Evolutionary conservation across 1,140 invertebrate genomes (phyloP).

Genomic region (Cyclina sinensis): DNA sequence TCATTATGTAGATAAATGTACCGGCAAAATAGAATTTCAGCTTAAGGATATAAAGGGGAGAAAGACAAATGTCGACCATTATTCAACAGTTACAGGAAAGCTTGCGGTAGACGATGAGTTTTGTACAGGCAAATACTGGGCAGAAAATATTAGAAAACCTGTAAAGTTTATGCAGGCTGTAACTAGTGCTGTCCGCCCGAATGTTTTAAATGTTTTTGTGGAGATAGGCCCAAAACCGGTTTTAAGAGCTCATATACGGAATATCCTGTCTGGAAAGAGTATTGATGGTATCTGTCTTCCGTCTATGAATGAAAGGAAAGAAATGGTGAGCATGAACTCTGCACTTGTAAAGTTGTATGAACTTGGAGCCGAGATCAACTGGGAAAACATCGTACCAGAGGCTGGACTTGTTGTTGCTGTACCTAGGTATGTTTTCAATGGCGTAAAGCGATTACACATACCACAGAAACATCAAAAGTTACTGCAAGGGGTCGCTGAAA

Average conservation of each 20-base stretch:
- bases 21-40: not conserved
- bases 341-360: not conserved
- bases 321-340: not conserved
- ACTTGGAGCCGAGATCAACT: not conserved
- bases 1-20: not conserved
- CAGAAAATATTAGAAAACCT: slow-evolving; percentile 58
- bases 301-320: not conserved
- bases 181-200: not conserved
- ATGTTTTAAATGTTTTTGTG: slow-evolving; percentile 46
- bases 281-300: not conserved
- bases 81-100: slow-evolving; percentile 61
- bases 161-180: slow-evolving; percentile 65
- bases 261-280: not conserved
- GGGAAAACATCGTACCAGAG: not conserved
- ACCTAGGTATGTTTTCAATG: slow-evolving; percentile 55
- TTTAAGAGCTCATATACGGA: slow-evolving; percentile 48
- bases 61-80: not conserved
- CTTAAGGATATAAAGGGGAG: not conserved
- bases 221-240: slow-evolving; percentile 72
- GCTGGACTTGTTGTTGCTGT: not conserved
- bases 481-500: slow-evolving; percentile 23
- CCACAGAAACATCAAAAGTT: slow-evolving; percentile 23
- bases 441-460: not conserved
- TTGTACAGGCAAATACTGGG: slow-evolving; percentile 64
- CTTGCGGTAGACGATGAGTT: not conserved